phyloP scores from a whole-genome alignment of 2,888 invertebrate species.

The Mamestra brassicae region DNA sequence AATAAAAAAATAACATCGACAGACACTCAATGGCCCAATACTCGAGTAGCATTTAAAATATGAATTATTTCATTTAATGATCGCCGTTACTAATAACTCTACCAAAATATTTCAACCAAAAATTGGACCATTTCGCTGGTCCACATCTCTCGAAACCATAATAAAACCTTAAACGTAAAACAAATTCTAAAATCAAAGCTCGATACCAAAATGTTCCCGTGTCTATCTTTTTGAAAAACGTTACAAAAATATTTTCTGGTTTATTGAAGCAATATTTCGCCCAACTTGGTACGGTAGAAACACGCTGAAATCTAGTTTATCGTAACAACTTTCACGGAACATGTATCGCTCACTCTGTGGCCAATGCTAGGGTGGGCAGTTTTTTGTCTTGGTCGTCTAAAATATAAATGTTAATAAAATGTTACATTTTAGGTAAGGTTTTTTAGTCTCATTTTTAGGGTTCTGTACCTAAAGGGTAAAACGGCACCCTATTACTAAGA shows the following conservation, averaged over 20 bases:
- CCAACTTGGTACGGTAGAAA: constrained; percentile 60
- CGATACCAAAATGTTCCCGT: constrained; percentile 38
- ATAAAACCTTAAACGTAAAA: constrained; percentile 14
- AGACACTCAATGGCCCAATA: too few relatives aligned
- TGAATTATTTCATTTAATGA: too few relatives aligned
- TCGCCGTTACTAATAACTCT: too few relatives aligned
- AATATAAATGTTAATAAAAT: constrained; percentile 14
- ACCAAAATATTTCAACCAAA: too few relatives aligned
- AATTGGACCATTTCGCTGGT: too few relatives aligned
- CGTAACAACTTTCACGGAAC: constrained; percentile 61
- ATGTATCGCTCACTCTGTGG: constrained; percentile 48
- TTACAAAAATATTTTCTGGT: constrained; percentile 59
- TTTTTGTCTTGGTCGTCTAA: background rate
- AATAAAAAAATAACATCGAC: too few relatives aligned
- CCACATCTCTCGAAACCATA: background rate
- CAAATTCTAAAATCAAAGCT: constrained; percentile 33
- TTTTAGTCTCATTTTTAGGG: too few relatives aligned
- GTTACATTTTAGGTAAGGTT: background rate
- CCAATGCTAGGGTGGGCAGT: background rate
- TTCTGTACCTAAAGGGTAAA: too few relatives aligned
- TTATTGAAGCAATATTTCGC: constrained; percentile 64
- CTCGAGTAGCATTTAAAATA: too few relatives aligned
- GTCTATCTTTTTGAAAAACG: constrained; percentile 48
- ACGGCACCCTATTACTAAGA: too few relatives aligned
- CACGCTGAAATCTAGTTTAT: constrained; percentile 68